A percentile compares a stretch with the other conserved stretches of the same genome.
Conservation (phyloP, 1,140 invertebrate species). For the Tribolium castaneum region DNA sequence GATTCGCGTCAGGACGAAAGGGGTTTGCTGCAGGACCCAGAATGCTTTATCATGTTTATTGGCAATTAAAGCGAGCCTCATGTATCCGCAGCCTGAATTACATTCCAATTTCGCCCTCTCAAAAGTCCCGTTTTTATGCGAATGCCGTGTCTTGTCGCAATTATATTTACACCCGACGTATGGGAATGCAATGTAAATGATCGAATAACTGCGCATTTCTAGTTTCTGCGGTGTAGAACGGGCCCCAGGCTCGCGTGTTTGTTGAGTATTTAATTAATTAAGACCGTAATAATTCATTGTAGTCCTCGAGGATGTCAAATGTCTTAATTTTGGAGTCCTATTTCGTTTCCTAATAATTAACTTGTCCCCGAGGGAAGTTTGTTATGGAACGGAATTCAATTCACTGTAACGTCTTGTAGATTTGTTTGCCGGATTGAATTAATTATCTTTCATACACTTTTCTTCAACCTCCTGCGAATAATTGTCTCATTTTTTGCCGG, state of each 20-base stretch:
- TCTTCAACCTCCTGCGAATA: slow-evolving; percentile 14
- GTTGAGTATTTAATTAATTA: slow-evolving; percentile 59
- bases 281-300: slow-evolving; percentile 59
- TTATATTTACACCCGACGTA: slow-evolving; percentile 5
- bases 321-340: slow-evolving; percentile 58
- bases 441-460: slow-evolving; percentile 41
- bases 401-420: slow-evolving; percentile 35
- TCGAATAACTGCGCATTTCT: slow-evolving; percentile 26
- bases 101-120: background rate
- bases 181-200: slow-evolving; percentile 38
- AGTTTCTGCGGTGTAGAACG: slow-evolving; percentile 16
- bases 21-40: slow-evolving; percentile 4
- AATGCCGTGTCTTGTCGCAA: slow-evolving; percentile 26
- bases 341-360: slow-evolving; percentile 58
- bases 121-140: background rate
- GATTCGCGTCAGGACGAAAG: slow-evolving; percentile 30
- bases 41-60: slow-evolving; percentile 48
- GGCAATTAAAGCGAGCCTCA: slow-evolving; percentile 39
- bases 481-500: slow-evolving; percentile 35
- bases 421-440: slow-evolving; percentile 37
- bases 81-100: slow-evolving; percentile 42
- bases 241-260: slow-evolving; percentile 40
- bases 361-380: slow-evolving; percentile 48
- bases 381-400: slow-evolving; percentile 42
- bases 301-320: slow-evolving; percentile 58